Evolutionary conservation across 2,113 vertebrate species (phyloP), one percentile per base, ranked within the genome.

Genomic region (Seriola quinqueradiata): DNA sequence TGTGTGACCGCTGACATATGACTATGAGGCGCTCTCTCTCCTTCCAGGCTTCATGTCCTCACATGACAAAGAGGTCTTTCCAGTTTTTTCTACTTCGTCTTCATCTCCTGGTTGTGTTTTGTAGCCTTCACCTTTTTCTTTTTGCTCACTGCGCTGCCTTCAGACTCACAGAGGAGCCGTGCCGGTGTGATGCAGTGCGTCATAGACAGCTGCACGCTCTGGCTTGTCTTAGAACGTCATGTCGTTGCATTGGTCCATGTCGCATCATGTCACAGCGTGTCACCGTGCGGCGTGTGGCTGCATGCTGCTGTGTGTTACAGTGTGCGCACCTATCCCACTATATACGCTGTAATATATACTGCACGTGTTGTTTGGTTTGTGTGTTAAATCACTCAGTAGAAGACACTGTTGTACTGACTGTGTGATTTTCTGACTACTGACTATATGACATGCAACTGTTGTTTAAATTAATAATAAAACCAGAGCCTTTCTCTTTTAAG

Each of bases 61-160:
- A 81, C 44, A 75, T 90, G 86, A 91, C 86, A 82, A 68, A 89
- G 76, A 66, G 50, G 4, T 64, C 85, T 77, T 87, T 87, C 73
- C 68, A 82, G 64, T 86, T 84, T 76, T 67, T 61, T 74, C 60
- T 44, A 71, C 52, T 61, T 52, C 61, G 19, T 74, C 75, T 69
- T 70, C 32, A 57, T 34, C 46, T 58, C 52, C 69, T 76, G 34
- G 28, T 57, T 38, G 13, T 46, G 76, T 88, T 88, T 86, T 73
- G 69, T 25, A 17, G 57, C 74, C 54, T 59, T 90, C 69, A 69
- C 73, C 32, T 70, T 69, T 69, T 68, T 65, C 28, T 75, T 66
- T 72, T 75, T 28, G 69, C 78, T 82, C 38, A 64, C 71, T 61
- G 69, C 52, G 63, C 40, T n/a, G n/a, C 28, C 5, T 70, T 65